Conservation (phyloP, 2,797 vertebrate genomes). For the Peromyscus attwateri region DNA sequence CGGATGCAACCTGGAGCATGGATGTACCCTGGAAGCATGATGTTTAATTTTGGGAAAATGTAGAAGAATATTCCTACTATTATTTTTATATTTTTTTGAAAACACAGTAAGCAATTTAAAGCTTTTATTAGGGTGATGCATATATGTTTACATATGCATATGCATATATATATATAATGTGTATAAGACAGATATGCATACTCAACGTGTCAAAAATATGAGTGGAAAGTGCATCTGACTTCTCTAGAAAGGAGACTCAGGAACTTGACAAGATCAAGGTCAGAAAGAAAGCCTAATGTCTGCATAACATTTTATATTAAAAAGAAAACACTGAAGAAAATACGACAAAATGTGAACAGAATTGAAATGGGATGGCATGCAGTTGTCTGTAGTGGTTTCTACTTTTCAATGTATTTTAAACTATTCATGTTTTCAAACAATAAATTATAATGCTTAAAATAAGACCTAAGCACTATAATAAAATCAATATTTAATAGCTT, state of each 20-base stretch:
- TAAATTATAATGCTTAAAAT: constrained; percentile 19
- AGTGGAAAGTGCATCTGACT: not conserved
- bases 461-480: not conserved
- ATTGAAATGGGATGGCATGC: not conserved
- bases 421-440: constrained; percentile 60
- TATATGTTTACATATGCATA: not conserved
- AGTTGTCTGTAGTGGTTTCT: not conserved
- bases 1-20: not conserved
- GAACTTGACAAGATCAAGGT: not conserved
- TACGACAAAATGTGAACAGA: constrained; percentile 12
- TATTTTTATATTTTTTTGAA: constrained; percentile 4
- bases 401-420: constrained; percentile 21
- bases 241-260: not conserved
- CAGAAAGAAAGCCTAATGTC: not conserved
- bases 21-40: not conserved
- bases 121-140: not conserved
- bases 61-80: not conserved
- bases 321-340: constrained; percentile 28
- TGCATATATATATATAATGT: not conserved
- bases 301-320: constrained; percentile 33
- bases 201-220: not conserved
- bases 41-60: constrained; percentile 10
- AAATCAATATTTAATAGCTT: not conserved
- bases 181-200: not conserved
- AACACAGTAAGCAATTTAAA: constrained; percentile 16